Evolutionary conservation across 2,113 vertebrate genomes (phyloP), one percentile per base, ranked within the genome.

Genomic region (Clinocottus analis): DNA sequence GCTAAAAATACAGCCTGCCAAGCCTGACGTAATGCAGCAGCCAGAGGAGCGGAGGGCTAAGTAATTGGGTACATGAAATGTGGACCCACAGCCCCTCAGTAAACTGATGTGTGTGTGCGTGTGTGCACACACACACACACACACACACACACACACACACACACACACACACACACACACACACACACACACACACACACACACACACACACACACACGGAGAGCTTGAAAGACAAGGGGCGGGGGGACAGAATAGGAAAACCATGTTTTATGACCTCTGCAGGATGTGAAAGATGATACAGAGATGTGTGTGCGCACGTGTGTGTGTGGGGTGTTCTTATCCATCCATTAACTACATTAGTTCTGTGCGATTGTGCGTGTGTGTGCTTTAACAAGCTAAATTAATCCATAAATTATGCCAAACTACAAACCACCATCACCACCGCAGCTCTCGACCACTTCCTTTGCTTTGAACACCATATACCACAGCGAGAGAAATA

Each of bases 11-110:
- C 78, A 84, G 91, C 81, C 86, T 89, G 91, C 85, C 93, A 92
- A 87, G 82, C 58, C 89, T 95, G 95, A 95, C 88, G 94, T 95
- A 94, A 95, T 95, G 91, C 88, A 83, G 84, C 81, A 89, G 86
- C 83, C 58, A 85, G 82, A 79, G 79, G 71, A 89, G 56, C 55
- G 66, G 76, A 76, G 82, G 82, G 74, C 86, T 94, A 95, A 95
- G 95, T 95, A 94, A 95, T 93, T 94, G 94, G 91, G 71, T 92
- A 88, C 89, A 93, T 92, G 91, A 90, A 93, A 93, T 92, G 89
- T 89, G 85, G 87, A 81, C 83, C 87, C 83, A 81, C 78, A 85
- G 71, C 72, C 72, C 77, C 83, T 84, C 77, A 82, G 64, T 70
- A 62, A 56, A 85, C 80, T n/a, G n/a, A 21, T 72, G 1, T 33